Evolutionary conservation across 30 jellyfish, hydroid and myxozoan species (phyloP).

Genomic region (Catostylus mosaicus): DNA sequence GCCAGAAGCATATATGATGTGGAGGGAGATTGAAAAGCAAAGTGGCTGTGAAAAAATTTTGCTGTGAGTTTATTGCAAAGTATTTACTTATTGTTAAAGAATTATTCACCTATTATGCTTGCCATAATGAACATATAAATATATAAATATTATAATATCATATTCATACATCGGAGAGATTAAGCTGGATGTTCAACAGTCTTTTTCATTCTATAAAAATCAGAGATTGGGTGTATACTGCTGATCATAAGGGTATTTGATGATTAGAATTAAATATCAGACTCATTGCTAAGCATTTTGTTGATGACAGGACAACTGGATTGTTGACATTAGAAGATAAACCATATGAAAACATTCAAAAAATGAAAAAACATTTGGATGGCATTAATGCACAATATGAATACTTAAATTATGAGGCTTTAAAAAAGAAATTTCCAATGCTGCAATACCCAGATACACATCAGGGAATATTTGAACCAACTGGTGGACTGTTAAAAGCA

Average conservation of each 20-base stretch:
- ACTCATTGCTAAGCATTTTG: neutral
- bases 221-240: too few relatives aligned
- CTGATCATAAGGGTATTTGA: too few relatives aligned
- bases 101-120: neutral
- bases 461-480: constrained; percentile 65
- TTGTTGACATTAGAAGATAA: constrained; percentile 42
- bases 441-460: constrained; percentile 25
- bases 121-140: neutral
- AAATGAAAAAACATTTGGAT: constrained; percentile 16
- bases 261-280: too few relatives aligned
- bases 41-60: constrained; percentile 37
- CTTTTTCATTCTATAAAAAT: too few relatives aligned
- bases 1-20: constrained; percentile 67
- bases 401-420: constrained; percentile 8
- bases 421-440: constrained; percentile 64
- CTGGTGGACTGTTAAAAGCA: constrained; percentile 77
- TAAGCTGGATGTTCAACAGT: too few relatives aligned
- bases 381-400: constrained; percentile 20
- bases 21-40: constrained; percentile 57
- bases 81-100: neutral
- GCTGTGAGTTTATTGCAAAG: constrained; percentile 39
- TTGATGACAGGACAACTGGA: constrained; percentile 53
- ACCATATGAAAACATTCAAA: constrained; percentile 9
- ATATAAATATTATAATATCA: too few relatives aligned
- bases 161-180: too few relatives aligned